Evolutionary conservation across 2,113 vertebrate genomes (phyloP), one percentile per base, ranked within the genome.

Genomic region (Scolopax mira): DNA sequence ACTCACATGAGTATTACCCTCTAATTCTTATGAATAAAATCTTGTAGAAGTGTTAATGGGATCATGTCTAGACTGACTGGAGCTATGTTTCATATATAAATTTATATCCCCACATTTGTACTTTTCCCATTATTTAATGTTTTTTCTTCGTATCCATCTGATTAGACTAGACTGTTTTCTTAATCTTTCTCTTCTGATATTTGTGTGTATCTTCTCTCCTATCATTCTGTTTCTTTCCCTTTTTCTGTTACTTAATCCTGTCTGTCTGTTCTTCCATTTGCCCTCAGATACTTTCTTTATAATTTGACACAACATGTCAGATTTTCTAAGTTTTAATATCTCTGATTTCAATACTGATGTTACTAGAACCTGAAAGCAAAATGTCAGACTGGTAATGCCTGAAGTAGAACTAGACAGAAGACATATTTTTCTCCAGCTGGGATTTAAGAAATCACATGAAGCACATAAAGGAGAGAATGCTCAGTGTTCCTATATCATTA

Each of bases 291-390:
- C 41, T 49, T 67, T 79, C 84, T 92, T 90, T 85, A 64, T 89
- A 89, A 86, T 95, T 96, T 93, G 83, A 89, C 77, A 69, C 52
- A 88, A 74, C 7, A 1, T 96, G 73, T 82, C 83, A 92, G 81
- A 74, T 92, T 84, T 96, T 61, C 70, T 42, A 71, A 79, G 62
- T 70, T 89, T 80, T 93, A 77, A 13, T 89, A 77, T 94, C 88
- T 96, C 73, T 93, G 86, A 64, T 97, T 69, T 96, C 90, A 82
- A 28, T 75, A 41, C 88, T 95, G 75, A 60, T 86, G 69, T 93
- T 95, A 61, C 24, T 85, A 85, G 94, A 93, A 73, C 74, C 70
- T 79, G 86, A 91, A 97, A 93, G 85, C 51, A 88, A 49, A 92
- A 91, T 89, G 79, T 96, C 82, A 96, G 54, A 77, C 57, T 11